A percentile compares a stretch with the other conserved stretches of the same genome.
phyloP scores from a whole-genome alignment of 1,140 invertebrate species.

The Drosophila saltans region DNA sequence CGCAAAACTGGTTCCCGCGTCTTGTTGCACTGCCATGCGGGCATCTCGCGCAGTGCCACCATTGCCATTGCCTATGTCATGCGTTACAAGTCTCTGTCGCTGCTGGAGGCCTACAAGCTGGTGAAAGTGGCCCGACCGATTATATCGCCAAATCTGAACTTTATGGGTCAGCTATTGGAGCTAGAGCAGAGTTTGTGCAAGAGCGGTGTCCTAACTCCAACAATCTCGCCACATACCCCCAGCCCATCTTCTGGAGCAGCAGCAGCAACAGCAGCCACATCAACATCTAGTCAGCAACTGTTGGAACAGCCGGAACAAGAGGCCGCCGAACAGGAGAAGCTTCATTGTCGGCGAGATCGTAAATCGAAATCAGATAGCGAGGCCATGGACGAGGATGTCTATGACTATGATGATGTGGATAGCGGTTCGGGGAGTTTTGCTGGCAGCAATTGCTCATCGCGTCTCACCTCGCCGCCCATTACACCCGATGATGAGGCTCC shows the following conservation, averaged over 20 bases:
- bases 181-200: slow-evolving; percentile 89
- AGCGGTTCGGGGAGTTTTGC: slow-evolving; percentile 66
- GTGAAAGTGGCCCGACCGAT: slow-evolving; percentile 94
- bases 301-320: slow-evolving; percentile 56
- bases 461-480: slow-evolving; percentile 73
- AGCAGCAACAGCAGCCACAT: slow-evolving; percentile 15
- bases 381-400: slow-evolving; percentile 74
- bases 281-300: slow-evolving; percentile 64
- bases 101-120: slow-evolving; percentile 94
- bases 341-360: slow-evolving; percentile 1
- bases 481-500: slow-evolving; percentile 73
- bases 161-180: slow-evolving; percentile 97
- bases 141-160: slow-evolving; percentile 98
- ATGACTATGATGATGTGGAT: slow-evolving; percentile 70
- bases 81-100: slow-evolving; percentile 93
- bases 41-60: slow-evolving; percentile 96
- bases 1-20: slow-evolving; percentile 90
- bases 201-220: slow-evolving; percentile 79
- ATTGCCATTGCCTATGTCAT: slow-evolving; percentile 98
- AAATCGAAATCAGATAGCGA: slow-evolving; percentile 73
- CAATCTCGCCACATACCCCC: slow-evolving; percentile 36
- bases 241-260: slow-evolving; percentile 14
- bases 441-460: slow-evolving; percentile 76
- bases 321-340: slow-evolving; percentile 10
- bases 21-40: slow-evolving; percentile 97